Evolutionary conservation across 2,797 vertebrate genomes (phyloP).

Genomic region (Meda fulgida): DNA sequence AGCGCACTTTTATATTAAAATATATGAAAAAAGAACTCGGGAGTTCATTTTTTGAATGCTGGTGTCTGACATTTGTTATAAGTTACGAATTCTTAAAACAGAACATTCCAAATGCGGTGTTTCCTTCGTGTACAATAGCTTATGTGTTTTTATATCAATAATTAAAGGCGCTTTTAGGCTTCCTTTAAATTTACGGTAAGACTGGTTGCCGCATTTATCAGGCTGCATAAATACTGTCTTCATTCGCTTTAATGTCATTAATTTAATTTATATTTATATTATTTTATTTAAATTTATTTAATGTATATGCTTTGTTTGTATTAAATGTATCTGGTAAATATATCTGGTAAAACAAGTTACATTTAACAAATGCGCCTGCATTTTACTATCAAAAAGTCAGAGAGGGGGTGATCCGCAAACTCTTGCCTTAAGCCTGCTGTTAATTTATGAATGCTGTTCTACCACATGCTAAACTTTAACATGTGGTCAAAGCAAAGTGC

Average conservation of each 20-base stretch:
- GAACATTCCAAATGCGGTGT: background rate
- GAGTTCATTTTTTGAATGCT: background rate
- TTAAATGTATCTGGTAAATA: no score
- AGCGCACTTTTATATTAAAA: background rate
- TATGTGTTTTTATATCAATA: conserved; percentile 4
- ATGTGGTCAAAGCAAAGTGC: background rate
- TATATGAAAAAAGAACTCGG: background rate
- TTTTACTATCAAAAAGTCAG: background rate
- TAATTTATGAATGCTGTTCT: conserved; percentile 1
- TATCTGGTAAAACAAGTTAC: background rate
- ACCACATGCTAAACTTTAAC: background rate
- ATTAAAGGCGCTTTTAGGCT: background rate
- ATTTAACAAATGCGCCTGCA: conserved; percentile 12
- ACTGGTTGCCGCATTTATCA: background rate
- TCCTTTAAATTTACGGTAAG: background rate
- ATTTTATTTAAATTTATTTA: no score
- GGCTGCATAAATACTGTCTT: background rate
- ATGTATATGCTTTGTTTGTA: background rate
- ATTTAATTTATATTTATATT: no score
- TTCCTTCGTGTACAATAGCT: background rate
- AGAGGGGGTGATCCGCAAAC: background rate
- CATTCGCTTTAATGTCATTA: conserved; percentile 28
- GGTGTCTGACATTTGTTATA: background rate
- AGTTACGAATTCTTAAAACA: background rate
- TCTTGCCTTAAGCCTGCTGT: background rate